Evolutionary conservation across 2,113 vertebrate species (phyloP).

Genomic region (Triplophysa rosa): DNA sequence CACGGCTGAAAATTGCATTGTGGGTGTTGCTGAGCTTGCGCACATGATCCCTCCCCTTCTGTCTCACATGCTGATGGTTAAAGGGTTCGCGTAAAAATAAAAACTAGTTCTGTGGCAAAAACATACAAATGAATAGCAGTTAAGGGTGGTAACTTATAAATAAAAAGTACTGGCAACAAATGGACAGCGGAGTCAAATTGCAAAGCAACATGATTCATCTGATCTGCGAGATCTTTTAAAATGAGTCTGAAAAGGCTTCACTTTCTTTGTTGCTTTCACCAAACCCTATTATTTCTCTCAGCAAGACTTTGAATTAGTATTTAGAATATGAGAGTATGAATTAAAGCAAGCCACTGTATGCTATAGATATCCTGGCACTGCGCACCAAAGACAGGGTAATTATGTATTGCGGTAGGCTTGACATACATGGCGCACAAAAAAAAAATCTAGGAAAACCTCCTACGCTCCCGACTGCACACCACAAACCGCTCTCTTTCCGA

Average conservation of each 20-base stretch:
- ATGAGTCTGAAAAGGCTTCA: neutral
- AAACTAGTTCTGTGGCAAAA: neutral
- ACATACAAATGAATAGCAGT: too few relatives aligned
- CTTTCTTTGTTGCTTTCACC: conserved; percentile 3
- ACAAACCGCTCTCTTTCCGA: conserved; percentile 15
- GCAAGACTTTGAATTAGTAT: conserved; percentile 15
- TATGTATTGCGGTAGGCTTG: conserved; percentile 33
- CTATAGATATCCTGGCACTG: conserved; percentile 51
- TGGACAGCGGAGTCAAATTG: too few relatives aligned
- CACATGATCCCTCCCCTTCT: conserved; percentile 28
- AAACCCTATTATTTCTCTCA: conserved; percentile 26
- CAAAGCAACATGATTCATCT: too few relatives aligned
- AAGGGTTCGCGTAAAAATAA: neutral
- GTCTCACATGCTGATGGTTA: conserved; percentile 17
- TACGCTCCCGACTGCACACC: neutral
- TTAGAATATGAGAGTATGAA: conserved; percentile 31
- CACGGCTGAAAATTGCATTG: neutral
- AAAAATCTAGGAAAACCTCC: conserved; percentile 30
- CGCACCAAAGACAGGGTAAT: conserved; percentile 45
- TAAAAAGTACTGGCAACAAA: too few relatives aligned
- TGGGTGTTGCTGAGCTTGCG: conserved; percentile 20
- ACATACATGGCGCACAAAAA: conserved; percentile 34
- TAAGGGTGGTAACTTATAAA: too few relatives aligned
- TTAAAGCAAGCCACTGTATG: conserved; percentile 37
- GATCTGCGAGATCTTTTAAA: too few relatives aligned